Evolutionary conservation across 2,113 vertebrate species (phyloP), one percentile per base, ranked within the genome.

Genomic region (Cyprinodon tularosa): DNA sequence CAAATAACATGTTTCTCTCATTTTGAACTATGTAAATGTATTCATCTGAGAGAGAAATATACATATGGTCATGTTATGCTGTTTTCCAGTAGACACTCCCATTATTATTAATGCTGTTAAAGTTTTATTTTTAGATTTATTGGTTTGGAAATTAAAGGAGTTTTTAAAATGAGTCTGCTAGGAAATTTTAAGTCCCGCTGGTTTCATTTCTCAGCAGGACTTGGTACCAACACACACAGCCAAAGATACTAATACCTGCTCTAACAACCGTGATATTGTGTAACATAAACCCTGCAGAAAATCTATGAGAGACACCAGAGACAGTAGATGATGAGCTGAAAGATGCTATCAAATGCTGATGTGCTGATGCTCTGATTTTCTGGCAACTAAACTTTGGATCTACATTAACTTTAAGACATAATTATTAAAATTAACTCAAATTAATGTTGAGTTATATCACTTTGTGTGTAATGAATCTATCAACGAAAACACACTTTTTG

Each of bases 391-490:
- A 77, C 60, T 57, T 57, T 72, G 57, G 29, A 39, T 76, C 61
- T 70, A 61, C 77, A 71, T 81, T 78, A 84, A 64, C 9, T 45
- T 8, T 45, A 73, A 79, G 69, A 82, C 65, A 7, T n/a, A 29
- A 29, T 2, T 5, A 61, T 72, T 64, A 45, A 45, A 45, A 45
- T 45, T 7, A 45, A 45, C 6, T 45, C 9, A 45, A 45, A 42
- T 42, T 6, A 42, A 45, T 45, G 44, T 45, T 45, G 44, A 45
- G 9, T 45, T 45, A 45, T 45, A 45, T 45, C 0, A 57, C 8
- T 20, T 6, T 53, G 15, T 53, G 48, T 53, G 48, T 20, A 17
- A 20, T 53, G 4, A 53, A 6, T n/a, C 50, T 53, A n/a, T 53
- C 20, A 2, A 53, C 17, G 14, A 17, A 17, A 17, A 20, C 8